Evolutionary conservation across 2,113 vertebrate species (phyloP), one percentile per base, ranked within the genome.

Genomic region (Callopanchax toddi): DNA sequence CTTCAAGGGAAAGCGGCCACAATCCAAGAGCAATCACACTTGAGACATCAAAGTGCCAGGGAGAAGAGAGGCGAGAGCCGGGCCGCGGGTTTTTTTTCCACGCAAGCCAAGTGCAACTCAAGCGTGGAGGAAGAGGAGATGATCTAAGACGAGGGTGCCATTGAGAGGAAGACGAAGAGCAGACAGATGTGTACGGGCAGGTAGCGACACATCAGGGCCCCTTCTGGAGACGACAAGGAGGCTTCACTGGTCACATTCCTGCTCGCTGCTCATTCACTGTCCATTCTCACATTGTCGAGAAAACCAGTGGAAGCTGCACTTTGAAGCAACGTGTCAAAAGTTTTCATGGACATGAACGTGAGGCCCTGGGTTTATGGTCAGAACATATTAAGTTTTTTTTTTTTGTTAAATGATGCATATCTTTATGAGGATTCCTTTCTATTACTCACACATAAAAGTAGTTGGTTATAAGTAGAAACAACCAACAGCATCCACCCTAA

Each of bases 21-120:
- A 78, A 87, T 92, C 90, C 92, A 89, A 91, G 76, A 79, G 89
- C 91, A 92, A 92, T 93, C 92, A 92, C 90, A 92, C 86, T 89
- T 87, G 73, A 92, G 77, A 91, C 87, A 85, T 86, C 88, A 79
- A 83, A 93, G 91, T 81, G 78, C 63, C 75, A 83, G 59, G 32
- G 78, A 77, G 78, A 81, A 81, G 86, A 84, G 88, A 89, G 79
- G 89, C 85, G 74, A 87, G 86, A 84, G 84, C 74, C 21, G 12
- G 74, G 85, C 85, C 78, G 56, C 86, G 79, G n/a, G n/a, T 86
- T 89, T 90, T 89, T 85, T 86, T 88, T 40, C 87, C 79, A 87
- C 62, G 80, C 85, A 73, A 86, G 91, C 83, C 88, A 87, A 91
- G 88, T 63, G 74, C 82, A 89, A 87, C 83, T 93, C 83, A 90